Base-by-base conservation (phyloP, 2,113 vertebrate species). In the Podarcis cretensis region DNA sequence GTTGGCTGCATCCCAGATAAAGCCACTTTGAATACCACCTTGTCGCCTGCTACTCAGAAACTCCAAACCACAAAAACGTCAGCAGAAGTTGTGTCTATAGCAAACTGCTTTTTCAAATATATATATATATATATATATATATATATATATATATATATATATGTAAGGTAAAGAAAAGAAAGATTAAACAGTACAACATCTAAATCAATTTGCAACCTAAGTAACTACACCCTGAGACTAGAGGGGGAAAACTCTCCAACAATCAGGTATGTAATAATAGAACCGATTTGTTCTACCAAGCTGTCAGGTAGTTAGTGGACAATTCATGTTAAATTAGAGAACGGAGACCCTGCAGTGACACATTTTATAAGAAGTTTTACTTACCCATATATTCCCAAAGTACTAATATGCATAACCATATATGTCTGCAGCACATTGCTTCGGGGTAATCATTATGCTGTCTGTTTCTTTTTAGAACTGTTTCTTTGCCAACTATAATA, bases 251-350 rank as follows among this genome's bases (percentile, higher is more conserved):
- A 54, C 16, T 32, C 27, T 30, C 48, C 54, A 14, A 59, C 80
- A 25, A 81, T 20, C 57, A 65, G 3, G 73, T 5, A 27, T 40
- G 35, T 65, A 86, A 76, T 77, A 86, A 86, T 86, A 77, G 84
- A 77, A 76, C 73, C 74, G n/a, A 77, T 77, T 86, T 86, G 77
- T 76, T 66, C 12, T 66, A 86, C 57, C 65, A 86, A 86, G 57
- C 73, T 40, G 37, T 63, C 57, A 76, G 16, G 84, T 65, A 77
- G 73, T 65, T 40, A 86, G 57, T 86, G 74, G 84, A 65, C 84
- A 86, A 85, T 75, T 40, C 59, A 77, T 57, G 65, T 37, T 27
- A 85, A 85, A 85, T 77, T 76, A 75, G 57, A 77, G 84, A 77
- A 27, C 7, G 32, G 32, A 37, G 48, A 59, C 48, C 83, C 71